Evolutionary conservation across 2,888 invertebrate species (phyloP), one percentile per base, ranked within the genome.

Genomic region (Muscina levida): DNA sequence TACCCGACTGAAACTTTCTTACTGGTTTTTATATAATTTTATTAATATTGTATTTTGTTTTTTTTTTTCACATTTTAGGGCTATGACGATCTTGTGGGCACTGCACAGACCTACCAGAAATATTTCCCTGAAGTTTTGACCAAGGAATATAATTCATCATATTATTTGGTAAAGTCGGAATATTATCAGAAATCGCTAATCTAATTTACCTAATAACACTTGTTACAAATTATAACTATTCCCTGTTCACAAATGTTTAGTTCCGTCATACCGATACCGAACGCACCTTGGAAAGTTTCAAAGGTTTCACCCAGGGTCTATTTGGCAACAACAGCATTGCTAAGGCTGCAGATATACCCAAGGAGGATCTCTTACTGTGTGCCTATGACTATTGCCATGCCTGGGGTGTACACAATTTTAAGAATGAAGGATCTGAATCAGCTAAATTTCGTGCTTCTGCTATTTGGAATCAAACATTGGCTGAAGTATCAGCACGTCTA

Each of bases 61-160:
- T 57, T 15, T 22, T 67, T 42, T 37, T 39, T 15, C 26, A 15
- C 31, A 26, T 83, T 84, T 51, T 42, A 92, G 79, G 93, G 93
- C 0, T 93, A 93, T 86, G 92, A 94, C 84, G 94, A 94, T 85
- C 90, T 95, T 31, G 93, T 92, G 86, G 92, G 93, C 71, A 90
- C 95, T 1, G 96, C 95, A 0, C 92, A 93, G 84, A 91, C 94
- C 26, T 94, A 94, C 89, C 93, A 93, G 86, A 91, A 92, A 17
- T 92, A 92, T 85, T 95, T 93, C 87, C 93, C 94, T 0, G 91
- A 92, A 0, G 89, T 96, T 0, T 89, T 96, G 19, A 91, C 91
- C 31, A 89, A 84, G 2, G 91, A 91, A 0, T 92, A 92, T 57
- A 85, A 87, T 37, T 83, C 83, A 31, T 80, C 83, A 17, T 80